phyloP scores from a whole-genome alignment of 2,113 vertebrate species.

The Chascanopsetta lugubris region DNA sequence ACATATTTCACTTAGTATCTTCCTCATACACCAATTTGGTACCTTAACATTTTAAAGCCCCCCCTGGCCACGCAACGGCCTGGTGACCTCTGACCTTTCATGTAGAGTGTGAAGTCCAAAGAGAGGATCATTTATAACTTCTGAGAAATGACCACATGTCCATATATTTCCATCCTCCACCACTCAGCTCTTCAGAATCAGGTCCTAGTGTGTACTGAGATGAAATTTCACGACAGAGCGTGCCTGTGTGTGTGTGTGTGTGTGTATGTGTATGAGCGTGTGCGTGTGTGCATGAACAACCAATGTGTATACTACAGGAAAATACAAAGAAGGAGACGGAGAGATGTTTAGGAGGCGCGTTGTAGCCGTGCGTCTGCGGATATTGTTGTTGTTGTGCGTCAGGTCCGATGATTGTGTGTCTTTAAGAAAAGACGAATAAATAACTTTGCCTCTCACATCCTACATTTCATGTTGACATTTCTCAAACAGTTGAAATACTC shows the following conservation, averaged over 20 bases:
- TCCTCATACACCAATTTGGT: no score
- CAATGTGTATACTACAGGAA: background rate
- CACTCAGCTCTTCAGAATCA: constrained; percentile 1
- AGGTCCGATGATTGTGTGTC: constrained; percentile 25
- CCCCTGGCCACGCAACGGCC: no score
- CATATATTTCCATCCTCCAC: constrained; percentile 9
- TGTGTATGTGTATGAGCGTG: constrained; percentile 32
- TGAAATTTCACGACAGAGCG: constrained; percentile 3
- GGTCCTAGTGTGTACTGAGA: constrained; percentile 18
- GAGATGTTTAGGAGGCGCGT: constrained; percentile 1
- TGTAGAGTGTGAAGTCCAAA: background rate
- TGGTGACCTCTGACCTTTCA: background rate
- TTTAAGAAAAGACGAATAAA: constrained; percentile 49
- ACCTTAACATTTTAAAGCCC: no score
- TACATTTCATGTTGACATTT: background rate
- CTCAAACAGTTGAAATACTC: background rate
- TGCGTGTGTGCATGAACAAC: constrained; percentile 36
- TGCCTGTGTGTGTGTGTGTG: background rate
- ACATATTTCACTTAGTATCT: no score
- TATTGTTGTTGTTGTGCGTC: constrained; percentile 22
- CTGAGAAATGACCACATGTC: background rate
- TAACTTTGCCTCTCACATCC: constrained; percentile 21
- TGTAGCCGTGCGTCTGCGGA: background rate
- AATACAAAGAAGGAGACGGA: background rate
- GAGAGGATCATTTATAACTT: background rate